phyloP scores from a whole-genome alignment of 1,140 invertebrate genomes.

The Mycetomoellerius zeteki region DNA sequence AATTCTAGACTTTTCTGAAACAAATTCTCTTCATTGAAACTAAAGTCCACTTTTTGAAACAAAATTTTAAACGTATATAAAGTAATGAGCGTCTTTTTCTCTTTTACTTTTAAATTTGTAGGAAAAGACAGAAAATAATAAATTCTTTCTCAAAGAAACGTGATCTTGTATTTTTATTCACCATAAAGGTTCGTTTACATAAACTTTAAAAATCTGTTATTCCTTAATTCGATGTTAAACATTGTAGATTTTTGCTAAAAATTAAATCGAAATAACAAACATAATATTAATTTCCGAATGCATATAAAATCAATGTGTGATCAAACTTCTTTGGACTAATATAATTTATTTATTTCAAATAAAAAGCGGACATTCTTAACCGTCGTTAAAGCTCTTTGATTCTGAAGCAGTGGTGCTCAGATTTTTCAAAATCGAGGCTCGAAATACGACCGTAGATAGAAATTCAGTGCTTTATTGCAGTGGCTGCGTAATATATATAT shows the following conservation, averaged over 20 bases:
- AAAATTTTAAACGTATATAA: neutral
- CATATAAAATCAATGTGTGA: neutral
- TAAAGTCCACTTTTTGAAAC: neutral
- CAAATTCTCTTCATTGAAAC: too few species aligned
- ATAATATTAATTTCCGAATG: neutral
- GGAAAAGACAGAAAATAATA: neutral
- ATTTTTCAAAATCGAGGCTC: constrained; percentile 1
- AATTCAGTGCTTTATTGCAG: neutral
- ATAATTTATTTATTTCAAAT: constrained; percentile 19
- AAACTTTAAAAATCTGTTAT: neutral
- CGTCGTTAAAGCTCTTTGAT: neutral
- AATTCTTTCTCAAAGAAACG: neutral
- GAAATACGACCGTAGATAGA: neutral
- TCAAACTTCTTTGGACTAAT: neutral
- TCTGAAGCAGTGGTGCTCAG: constrained; percentile 34
- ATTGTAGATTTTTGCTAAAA: too few species aligned
- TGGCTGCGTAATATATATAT: too few species aligned
- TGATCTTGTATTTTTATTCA: neutral
- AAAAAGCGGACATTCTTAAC: neutral
- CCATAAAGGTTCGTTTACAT: neutral
- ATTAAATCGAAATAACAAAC: neutral
- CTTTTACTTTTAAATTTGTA: neutral
- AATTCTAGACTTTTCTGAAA: too few species aligned
- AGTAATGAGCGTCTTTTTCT: neutral
- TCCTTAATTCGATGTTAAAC: neutral